phyloP scores from a whole-genome alignment of 1,140 invertebrate species.

The Phortica variegata region DNA sequence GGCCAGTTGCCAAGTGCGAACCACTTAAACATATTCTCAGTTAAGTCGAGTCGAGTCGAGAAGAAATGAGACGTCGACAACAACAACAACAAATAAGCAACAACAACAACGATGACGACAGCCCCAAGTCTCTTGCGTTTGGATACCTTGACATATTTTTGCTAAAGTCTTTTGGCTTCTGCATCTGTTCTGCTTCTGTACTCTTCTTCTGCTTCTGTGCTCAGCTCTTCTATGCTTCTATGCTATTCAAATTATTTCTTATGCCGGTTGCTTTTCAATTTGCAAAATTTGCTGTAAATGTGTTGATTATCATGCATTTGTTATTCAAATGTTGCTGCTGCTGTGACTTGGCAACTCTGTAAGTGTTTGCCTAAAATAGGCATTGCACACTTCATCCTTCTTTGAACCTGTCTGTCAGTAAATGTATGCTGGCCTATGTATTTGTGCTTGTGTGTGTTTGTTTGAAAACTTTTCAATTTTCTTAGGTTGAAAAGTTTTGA shows the following conservation, averaged over 20 bases:
- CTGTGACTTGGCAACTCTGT: no score
- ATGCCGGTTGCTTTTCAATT: slow-evolving; percentile 52
- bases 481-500: no score
- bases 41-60: slow-evolving; percentile 36
- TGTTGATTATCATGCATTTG: slow-evolving; percentile 45
- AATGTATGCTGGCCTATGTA: no score
- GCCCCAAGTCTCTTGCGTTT: slow-evolving; percentile 6
- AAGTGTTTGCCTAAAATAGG: no score
- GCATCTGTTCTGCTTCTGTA: slow-evolving; percentile 3
- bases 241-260: slow-evolving; percentile 16
- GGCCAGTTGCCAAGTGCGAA: slow-evolving; percentile 32
- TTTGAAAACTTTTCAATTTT: no score
- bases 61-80: slow-evolving; percentile 15
- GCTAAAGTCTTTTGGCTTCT: slow-evolving; percentile 22
- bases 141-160: slow-evolving; percentile 44
- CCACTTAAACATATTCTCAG: slow-evolving; percentile 26
- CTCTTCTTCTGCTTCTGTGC: background rate
- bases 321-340: no score
- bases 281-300: slow-evolving; percentile 37
- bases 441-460: no score
- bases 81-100: no score
- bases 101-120: no score
- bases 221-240: background rate
- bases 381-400: no score
- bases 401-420: no score